Evolutionary conservation across 1,140 invertebrate genomes (phyloP).

Genomic region (Notospermus geniculatus): DNA sequence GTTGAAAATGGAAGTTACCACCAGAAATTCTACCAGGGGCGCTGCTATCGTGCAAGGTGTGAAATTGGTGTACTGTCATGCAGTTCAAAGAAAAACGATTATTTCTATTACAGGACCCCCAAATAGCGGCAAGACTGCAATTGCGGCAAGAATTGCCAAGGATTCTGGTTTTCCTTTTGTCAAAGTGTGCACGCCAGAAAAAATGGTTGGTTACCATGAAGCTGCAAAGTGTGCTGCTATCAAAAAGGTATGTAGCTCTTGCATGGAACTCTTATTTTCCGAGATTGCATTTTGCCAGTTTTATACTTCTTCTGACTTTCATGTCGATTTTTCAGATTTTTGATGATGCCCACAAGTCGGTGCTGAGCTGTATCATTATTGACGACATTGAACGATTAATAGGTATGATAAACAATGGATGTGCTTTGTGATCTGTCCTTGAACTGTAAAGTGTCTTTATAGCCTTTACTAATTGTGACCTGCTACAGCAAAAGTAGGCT

Average conservation of each 20-base stretch:
- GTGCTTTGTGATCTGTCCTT: background rate
- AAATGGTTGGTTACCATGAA: constrained; percentile 98
- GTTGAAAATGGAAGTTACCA: no score
- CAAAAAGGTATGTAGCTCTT: constrained; percentile 69
- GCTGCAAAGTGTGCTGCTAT: constrained; percentile 92
- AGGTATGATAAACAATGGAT: constrained; percentile 56
- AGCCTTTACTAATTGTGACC: background rate
- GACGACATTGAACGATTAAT: constrained; percentile 97
- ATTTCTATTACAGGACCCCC: constrained; percentile 64
- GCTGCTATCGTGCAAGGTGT: no score
- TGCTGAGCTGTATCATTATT: constrained; percentile 91
- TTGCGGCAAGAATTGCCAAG: constrained; percentile 93
- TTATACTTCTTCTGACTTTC: constrained; percentile 18
- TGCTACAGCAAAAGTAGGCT: no score
- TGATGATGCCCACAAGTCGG: constrained; percentile 98
- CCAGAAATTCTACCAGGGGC: no score
- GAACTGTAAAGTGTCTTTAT: no score
- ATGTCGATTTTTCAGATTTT: constrained; percentile 74
- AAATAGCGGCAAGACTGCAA: constrained; percentile 93
- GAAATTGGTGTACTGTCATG: no score
- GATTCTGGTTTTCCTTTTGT: constrained; percentile 97
- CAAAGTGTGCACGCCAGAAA: constrained; percentile 95
- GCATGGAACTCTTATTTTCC: background rate
- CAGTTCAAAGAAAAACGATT: no score
- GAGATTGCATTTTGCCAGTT: constrained; percentile 4